Evolutionary conservation across 1,140 invertebrate species (phyloP).

Genomic region (Sesamia nonagrioides): DNA sequence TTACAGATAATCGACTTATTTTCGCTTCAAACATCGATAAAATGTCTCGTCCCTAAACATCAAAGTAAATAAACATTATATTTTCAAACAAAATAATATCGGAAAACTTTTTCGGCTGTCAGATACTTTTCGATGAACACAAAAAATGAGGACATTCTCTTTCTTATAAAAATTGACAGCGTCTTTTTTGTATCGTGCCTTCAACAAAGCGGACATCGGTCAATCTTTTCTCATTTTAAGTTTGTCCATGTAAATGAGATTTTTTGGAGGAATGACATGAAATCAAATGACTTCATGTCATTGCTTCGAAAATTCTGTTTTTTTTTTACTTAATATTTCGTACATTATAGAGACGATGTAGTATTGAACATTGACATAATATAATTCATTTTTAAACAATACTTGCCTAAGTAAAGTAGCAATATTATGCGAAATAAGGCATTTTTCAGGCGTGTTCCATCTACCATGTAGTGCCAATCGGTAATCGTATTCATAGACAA

Average conservation of each 20-base stretch:
- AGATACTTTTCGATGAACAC: constrained; percentile 7
- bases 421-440: too few relatives aligned
- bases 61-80: constrained; percentile 42
- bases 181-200: not conserved
- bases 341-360: too few relatives aligned
- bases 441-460: too few relatives aligned
- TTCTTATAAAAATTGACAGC: constrained; percentile 35
- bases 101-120: constrained; percentile 21
- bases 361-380: too few relatives aligned
- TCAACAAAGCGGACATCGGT: constrained; percentile 32
- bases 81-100: constrained; percentile 44
- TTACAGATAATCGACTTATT: constrained; percentile 25
- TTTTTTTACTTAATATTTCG: too few relatives aligned
- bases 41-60: constrained; percentile 17
- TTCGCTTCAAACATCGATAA: constrained; percentile 14
- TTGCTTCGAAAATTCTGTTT: too few relatives aligned
- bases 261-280: not conserved
- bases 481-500: too few relatives aligned
- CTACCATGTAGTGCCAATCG: too few relatives aligned
- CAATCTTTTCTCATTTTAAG: constrained; percentile 43
- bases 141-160: constrained; percentile 23
- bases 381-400: too few relatives aligned
- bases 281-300: too few relatives aligned
- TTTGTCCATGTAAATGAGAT: constrained; percentile 2
- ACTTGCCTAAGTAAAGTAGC: too few relatives aligned